Evolutionary conservation across 2,797 vertebrate genomes (phyloP), one percentile per base, ranked within the genome.

Genomic region (Onychomys arenicola): DNA sequence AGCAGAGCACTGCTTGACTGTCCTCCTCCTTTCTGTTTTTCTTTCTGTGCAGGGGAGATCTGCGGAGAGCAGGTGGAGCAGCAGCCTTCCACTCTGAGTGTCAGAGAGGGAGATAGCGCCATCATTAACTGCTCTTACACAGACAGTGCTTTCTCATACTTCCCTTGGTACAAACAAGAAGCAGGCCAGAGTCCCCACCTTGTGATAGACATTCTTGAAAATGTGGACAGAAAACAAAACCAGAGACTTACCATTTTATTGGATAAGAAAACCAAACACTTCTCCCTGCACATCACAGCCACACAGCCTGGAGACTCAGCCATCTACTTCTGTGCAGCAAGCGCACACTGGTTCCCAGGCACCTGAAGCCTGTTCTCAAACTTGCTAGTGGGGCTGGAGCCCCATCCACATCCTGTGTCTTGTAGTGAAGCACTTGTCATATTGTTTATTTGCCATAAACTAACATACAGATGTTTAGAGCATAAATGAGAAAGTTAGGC

Each of bases 91-190:
- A 13, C 3, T 5, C n/a, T 92, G 76, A 94, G 4, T 5, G 21
- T 90, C 52, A 94, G 14, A 34, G 92, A 97, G 55, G 97, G 96
- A 92, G 29, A 32, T 23, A 93, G 0, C 1, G 6, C 43, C 61
- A 83, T 75, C 5, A n/a, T 97, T 81, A 57, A 32, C 13, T 98
- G 97, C 61, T 89, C 55, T 81, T 98, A 95, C 63, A 84, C 96
- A 17, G 61, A 40, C 95, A 91, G 71, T 96, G 96, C 91, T 96
- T 95, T 63, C 3, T 2, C 27, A 97, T 88, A 93, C 76, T 93
- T 93, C 52, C 23, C 37, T 23, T 93, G 84, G 84, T 88, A 88
- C 32, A 88, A 81, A 2, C 84, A 93, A 95, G 91, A 90, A 67
- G 2, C 90, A 6, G 81, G 89, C 32, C 59, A 25, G 5, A 49